phyloP scores from a whole-genome alignment of 2,888 invertebrate genomes.

The Heliconius erato region DNA sequence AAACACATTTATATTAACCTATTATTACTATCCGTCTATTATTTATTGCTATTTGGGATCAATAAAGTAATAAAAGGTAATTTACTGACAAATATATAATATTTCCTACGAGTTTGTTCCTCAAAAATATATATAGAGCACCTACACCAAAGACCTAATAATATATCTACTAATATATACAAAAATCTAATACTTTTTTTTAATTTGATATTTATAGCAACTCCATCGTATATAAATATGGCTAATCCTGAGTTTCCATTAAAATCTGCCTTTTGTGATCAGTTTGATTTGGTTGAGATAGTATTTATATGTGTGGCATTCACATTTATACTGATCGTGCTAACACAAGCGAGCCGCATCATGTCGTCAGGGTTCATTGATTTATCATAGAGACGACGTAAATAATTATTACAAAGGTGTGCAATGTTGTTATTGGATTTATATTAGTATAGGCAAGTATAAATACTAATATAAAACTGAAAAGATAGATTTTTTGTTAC shows the following conservation, averaged over 20 bases:
- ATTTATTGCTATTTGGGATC: not conserved
- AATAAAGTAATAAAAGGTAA: not conserved
- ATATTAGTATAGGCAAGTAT: too few species aligned
- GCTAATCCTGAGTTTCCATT: slow-evolving; percentile 36
- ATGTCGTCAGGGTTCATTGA: slow-evolving; percentile 58
- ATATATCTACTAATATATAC: not conserved
- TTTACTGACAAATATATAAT: not conserved
- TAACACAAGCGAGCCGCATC: slow-evolving; percentile 66
- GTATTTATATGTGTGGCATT: slow-evolving; percentile 70
- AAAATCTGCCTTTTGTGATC: slow-evolving; percentile 51
- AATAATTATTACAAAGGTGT: too few species aligned
- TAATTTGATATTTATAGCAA: not conserved
- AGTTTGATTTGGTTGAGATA: slow-evolving; percentile 68
- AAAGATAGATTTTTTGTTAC: too few species aligned
- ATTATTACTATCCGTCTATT: not conserved
- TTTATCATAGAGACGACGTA: slow-evolving; percentile 2
- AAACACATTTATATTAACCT: not conserved
- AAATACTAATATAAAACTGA: too few species aligned
- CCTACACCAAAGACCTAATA: not conserved
- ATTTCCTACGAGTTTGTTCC: too few species aligned
- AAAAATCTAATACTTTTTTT: not conserved
- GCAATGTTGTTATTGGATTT: too few species aligned
- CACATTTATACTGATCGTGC: slow-evolving; percentile 66
- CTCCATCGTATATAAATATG: slow-evolving; percentile 15
- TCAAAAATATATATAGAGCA: not conserved